Evolutionary conservation across 2,113 vertebrate genomes (phyloP).

Genomic region (Hemibagrus wyckioides): DNA sequence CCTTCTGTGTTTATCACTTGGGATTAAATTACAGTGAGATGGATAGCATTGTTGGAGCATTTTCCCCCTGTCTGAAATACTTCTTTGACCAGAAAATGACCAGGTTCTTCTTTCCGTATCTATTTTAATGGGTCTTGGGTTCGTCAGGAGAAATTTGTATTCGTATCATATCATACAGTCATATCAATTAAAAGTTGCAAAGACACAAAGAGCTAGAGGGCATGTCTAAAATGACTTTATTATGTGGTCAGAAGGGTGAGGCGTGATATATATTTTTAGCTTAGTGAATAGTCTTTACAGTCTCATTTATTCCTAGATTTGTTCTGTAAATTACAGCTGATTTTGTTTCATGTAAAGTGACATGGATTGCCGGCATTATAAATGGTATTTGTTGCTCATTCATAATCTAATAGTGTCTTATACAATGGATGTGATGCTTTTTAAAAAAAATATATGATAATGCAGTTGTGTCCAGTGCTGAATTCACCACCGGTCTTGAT

Average conservation of each 20-base stretch:
- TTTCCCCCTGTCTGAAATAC: background rate
- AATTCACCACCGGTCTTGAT: background rate
- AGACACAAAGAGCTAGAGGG: constrained; percentile 1
- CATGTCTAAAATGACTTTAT: background rate
- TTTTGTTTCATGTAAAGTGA: background rate
- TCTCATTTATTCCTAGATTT: background rate
- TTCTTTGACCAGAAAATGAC: background rate
- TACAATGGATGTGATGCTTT: background rate
- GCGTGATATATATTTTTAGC: background rate
- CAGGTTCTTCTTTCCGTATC: too few relatives aligned
- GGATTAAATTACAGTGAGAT: background rate
- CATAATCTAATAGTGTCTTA: background rate
- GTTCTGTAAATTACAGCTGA: background rate
- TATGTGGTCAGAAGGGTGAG: background rate
- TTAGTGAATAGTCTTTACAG: background rate
- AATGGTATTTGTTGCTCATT: background rate
- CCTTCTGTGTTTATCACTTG: background rate
- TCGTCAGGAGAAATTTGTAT: background rate
- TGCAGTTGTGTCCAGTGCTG: background rate
- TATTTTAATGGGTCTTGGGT: background rate
- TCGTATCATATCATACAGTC: background rate
- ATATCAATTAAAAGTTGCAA: background rate
- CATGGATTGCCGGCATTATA: background rate
- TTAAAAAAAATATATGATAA: background rate
- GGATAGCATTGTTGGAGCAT: background rate